phyloP scores from a whole-genome alignment of 2,797 vertebrate species.

The Jordanella pulchra region DNA sequence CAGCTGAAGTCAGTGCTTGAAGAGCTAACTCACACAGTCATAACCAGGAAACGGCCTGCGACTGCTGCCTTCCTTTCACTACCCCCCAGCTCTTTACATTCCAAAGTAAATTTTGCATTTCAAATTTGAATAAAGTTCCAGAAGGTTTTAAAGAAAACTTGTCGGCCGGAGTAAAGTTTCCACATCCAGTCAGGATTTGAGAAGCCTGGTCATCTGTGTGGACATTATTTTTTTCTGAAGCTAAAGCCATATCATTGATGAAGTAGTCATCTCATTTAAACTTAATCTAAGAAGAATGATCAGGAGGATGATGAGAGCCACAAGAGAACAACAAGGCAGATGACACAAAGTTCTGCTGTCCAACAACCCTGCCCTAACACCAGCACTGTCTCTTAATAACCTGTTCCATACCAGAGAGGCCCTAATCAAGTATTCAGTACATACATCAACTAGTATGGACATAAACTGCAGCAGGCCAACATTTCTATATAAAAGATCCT shows the following conservation, averaged over 20 bases:
- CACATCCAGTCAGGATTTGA: no score
- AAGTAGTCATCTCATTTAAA: not conserved
- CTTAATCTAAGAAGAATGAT: not conserved
- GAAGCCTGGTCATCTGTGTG: not conserved
- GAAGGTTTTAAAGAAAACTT: not conserved
- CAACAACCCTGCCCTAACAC: not conserved
- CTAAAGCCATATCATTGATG: no score
- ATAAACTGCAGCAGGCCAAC: not conserved
- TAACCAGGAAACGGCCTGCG: not conserved
- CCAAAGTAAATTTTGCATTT: not conserved
- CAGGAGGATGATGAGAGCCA: not conserved
- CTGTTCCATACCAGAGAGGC: not conserved
- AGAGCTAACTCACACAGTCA: not conserved
- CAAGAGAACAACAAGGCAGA: not conserved
- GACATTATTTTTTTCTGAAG: not conserved
- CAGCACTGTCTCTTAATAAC: not conserved
- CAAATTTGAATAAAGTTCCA: not conserved
- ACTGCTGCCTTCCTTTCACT: not conserved
- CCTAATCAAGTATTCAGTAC: not conserved
- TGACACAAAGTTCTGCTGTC: not conserved
- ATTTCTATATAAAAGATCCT: not conserved
- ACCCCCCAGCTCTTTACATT: not conserved
- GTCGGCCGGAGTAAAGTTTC: no score
- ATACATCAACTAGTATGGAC: not conserved
- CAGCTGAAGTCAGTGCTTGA: not conserved